phyloP scores from a whole-genome alignment of 2,797 vertebrate species.

The Rhincodon typus region DNA sequence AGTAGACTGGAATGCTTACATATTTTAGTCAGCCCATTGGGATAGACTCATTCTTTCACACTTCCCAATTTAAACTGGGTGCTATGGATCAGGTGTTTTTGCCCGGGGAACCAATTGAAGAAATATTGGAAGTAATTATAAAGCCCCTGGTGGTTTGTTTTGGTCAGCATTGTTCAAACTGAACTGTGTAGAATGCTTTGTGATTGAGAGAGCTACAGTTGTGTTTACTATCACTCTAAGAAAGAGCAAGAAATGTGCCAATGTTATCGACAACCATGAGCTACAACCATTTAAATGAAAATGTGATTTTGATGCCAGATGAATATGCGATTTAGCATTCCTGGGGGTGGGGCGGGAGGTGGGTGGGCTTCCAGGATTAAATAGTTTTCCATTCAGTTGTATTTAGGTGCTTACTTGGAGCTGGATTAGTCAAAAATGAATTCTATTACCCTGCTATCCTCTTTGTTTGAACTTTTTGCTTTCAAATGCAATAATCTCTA shows the following conservation, averaged over 20 bases:
- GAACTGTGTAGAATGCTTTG: not conserved
- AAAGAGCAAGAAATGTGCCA: too few species aligned
- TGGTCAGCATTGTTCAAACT: not conserved
- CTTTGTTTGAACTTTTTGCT: not conserved
- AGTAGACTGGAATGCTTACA: not conserved
- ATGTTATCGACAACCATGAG: not conserved
- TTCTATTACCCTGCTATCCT: not conserved
- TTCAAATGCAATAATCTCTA: not conserved
- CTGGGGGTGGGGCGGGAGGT: not conserved
- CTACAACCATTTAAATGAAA: not conserved
- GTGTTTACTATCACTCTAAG: too few species aligned
- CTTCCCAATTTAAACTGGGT: not conserved
- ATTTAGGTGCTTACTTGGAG: not conserved
- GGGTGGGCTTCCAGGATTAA: not conserved
- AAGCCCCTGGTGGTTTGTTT: not conserved
- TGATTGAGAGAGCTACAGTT: not conserved
- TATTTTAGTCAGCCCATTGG: not conserved
- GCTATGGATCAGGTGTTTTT: not conserved
- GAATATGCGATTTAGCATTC: not conserved
- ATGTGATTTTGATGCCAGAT: not conserved
- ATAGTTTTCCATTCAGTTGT: not conserved
- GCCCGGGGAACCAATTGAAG: not conserved
- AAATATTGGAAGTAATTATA: not conserved
- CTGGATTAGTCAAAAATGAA: not conserved
- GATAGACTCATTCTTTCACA: not conserved